These are phyloP conservation scores for Isotomurus palustris DNA, from an alignment of 2,888 invertebrate genomes.

Conservation along the genomic window DNA sequence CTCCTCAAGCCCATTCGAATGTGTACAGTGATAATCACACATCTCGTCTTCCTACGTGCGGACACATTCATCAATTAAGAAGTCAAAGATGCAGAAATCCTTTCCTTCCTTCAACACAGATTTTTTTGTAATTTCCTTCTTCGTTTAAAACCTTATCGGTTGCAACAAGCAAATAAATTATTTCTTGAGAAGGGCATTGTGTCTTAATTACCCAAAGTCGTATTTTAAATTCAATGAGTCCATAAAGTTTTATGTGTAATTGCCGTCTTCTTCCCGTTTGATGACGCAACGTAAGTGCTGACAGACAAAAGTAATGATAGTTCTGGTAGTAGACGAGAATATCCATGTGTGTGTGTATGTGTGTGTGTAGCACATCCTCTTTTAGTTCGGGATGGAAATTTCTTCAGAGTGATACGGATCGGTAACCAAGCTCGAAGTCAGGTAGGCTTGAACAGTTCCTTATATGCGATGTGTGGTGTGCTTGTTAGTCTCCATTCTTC, in stretches of 20 bases:
- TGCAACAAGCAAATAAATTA: neutral
- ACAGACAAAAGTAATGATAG: neutral
- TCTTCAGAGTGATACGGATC: neutral
- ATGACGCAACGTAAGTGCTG: too few species aligned
- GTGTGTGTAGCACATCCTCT: too few species aligned
- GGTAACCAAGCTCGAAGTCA: constrained; percentile 2
- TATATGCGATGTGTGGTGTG: neutral
- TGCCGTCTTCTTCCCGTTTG: neutral
- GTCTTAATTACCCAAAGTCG: constrained; percentile 8
- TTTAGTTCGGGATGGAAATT: too few species aligned
- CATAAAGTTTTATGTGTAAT: neutral
- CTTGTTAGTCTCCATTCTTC: neutral
- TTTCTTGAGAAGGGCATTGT: neutral
- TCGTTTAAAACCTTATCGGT: neutral
- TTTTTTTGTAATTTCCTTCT: too few species aligned
- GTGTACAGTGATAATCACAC: too few species aligned
- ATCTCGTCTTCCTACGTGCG: too few species aligned
- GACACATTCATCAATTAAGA: too few species aligned
- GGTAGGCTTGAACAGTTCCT: neutral
- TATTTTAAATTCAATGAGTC: constrained; percentile 1
- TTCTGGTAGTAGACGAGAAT: too few species aligned
- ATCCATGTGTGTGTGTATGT: too few species aligned
- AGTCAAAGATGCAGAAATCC: too few species aligned
- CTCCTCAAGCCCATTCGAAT: too few species aligned
- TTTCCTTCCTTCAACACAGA: too few species aligned